Evolutionary conservation across 64 coral and sea anemone species (phyloP).

Genomic region (Montipora capricornis): DNA sequence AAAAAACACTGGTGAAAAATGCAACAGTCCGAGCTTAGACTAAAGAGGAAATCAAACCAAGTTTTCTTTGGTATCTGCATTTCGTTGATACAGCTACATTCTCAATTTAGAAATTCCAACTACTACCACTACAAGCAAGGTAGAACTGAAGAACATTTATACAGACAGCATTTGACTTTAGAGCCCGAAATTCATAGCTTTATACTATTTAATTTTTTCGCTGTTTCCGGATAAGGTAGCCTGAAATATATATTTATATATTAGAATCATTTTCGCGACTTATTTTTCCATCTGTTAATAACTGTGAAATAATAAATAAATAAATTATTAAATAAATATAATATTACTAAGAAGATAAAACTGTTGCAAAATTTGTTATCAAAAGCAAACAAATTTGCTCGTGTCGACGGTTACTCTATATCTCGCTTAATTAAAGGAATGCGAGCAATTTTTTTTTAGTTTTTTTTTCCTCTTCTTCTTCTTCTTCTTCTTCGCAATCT

Average conservation of each 20-base stretch:
- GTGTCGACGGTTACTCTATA: background rate
- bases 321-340: constrained; percentile 43
- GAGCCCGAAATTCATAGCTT: background rate
- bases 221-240: background rate
- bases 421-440: background rate
- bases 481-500: background rate
- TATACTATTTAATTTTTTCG: background rate
- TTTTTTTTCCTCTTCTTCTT: background rate
- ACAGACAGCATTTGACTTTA: background rate
- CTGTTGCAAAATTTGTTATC: constrained; percentile 50
- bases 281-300: background rate
- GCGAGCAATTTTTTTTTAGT: background rate
- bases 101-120: background rate
- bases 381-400: constrained; percentile 57
- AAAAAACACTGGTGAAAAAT: too few relatives aligned
- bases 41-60: background rate
- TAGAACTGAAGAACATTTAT: background rate
- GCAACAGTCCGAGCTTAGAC: too few relatives aligned
- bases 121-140: background rate
- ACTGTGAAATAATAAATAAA: constrained; percentile 20
- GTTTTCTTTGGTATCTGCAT: background rate
- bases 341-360: constrained; percentile 1
- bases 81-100: background rate
- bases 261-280: background rate
- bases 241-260: background rate